Base-by-base conservation (phyloP, 2,888 invertebrate species). In the Heteromyza rotundicornis region DNA sequence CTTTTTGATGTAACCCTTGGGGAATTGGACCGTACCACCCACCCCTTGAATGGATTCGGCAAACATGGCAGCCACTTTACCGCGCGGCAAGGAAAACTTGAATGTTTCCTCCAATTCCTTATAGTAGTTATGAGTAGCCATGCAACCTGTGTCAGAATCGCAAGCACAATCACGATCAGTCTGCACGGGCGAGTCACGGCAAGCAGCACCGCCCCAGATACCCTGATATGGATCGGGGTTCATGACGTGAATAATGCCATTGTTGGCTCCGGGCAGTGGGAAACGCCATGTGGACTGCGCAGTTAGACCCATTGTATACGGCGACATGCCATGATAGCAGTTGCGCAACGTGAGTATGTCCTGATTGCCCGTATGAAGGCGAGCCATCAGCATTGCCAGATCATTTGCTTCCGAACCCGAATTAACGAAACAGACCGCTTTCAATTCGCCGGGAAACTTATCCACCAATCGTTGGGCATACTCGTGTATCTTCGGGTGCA, bases 381-480 rank as follows among this genome's bases (percentile, higher is more conserved):
- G 88, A 0, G 97, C 92, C 82, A 99, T 86, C 27, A 96, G 80
- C 68, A 94, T 86, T 0, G 98, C 98, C 62, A 99, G 84, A 80
- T 99, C 98, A 77, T 98, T 98, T 0, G 98, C 98, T 84, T 99
- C 98, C 3, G 96, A 94, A 0, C 98, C 98, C 75, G 97, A 98
- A 83, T 98, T 98, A 1, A 95, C 93, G 72, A 98, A 89, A 79
- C 96, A 97, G 1, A 94, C 92, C 23, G 93, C 93, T 85, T 95
- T 95, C 35, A 98, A 85, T 71, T 95, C 87, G 8, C 89, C 92
- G 0, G 98, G 96, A 65, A 98, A 84, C 78, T 91, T 96, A 0
- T 87, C 84, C 0, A 89, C 87, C 60, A 99, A 85, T 76, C 91
- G 90, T 74, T 92, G 89, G 0, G 94, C 91, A 81, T 97, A 99